Base-by-base conservation (phyloP, 2,113 vertebrate genomes). In the Pollachius pollachius region DNA sequence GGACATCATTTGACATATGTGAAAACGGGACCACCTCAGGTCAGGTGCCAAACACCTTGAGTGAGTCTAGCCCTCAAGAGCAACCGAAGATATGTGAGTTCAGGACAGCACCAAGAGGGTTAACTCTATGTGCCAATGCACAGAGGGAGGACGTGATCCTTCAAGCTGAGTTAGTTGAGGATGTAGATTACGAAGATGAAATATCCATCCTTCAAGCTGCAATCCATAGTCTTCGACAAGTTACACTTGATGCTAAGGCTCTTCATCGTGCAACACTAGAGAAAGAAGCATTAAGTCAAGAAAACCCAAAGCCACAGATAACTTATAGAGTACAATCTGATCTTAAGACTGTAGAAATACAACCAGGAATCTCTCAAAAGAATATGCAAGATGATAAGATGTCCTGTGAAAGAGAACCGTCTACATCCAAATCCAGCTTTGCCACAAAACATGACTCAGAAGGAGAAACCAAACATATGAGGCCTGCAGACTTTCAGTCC, bases 211-310 rank as follows among this genome's bases (percentile, higher is more conserved):
- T 94, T 34, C 92, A 94, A 82, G 81, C 82, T 23, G 92, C 94
- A 30, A 92, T 94, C 85, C 81, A 88, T 21, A 90, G 81, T 69
- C 91, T 96, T 21, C 87, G 86, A 61, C 70, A 88, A 63, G 94
- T 90, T 0, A 94, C 94, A 6, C 82, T 85, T 0, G 90, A 97
- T 68, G 95, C 95, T 21, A 92, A 91, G 76, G 90, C 81, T 19
- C 88, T 96, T 68, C 85, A 92, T 62, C 81, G 92, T 19, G 93
- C 92, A 0, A 87, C 93, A 8, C 88, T 91, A 69, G 88, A 72
- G 76, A 94, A 92, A 71, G 78, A 85, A 30, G 75, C 59, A 21
- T 77, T 34, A 61, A 62, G 56, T n/a, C 80, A 88, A 70, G 81
- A 52, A 57, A 52, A 62, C 4, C 13, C 27, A 21, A 23, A 67